Evolutionary conservation across 23 tunicate genomes (phyloP), one percentile per base, ranked within the genome.

Genomic region (Halocynthia roretzi): DNA sequence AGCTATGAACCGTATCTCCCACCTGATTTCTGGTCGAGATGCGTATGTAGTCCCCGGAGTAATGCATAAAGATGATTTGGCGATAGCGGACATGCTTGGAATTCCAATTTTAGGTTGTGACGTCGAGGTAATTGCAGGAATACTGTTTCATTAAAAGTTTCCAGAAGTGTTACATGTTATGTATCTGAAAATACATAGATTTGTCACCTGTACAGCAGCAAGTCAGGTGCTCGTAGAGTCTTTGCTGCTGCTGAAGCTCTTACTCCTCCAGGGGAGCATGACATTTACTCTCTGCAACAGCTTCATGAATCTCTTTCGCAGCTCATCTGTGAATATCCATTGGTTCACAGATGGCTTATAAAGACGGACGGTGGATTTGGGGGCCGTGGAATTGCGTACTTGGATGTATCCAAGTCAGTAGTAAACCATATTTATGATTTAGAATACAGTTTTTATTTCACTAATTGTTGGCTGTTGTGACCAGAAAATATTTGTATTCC

Each of bases 201-300:
- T 48, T 79, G 87, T 63, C 98, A 93, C 21, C 82, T 93, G 56
- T 93, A 93, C 87, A 86, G 92, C 87, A 86, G 93, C 70, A 93
- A 93, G 56, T 93, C 98, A 15, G 98, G 98, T 8, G 78, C 93
- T 9, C 55, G 85, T 17, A 80, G 98, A 51, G 82, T 93, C 7
- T 93, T 93, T 70, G 83, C 85, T 19, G 98, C 92, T 51, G 98
- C 98, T 65, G 83, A 62, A 54, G 88, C 83, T 6, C 52, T 74
- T 22, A 77, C 82, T 52, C 98, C 98, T 53, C 98, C 98, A n/a
- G 98, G 98, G 10, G 98, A 93, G 21, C 83, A 82, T 58, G 98
- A 93, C 60, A 76, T 93, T 10, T 93, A 93, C 78, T 77, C 92
- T 11, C 80, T 85, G 53, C 93, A 82, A 61, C 98, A 93, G 64